Conservation (phyloP, 2,888 invertebrate genomes). For the Mesoligia furuncula region DNA sequence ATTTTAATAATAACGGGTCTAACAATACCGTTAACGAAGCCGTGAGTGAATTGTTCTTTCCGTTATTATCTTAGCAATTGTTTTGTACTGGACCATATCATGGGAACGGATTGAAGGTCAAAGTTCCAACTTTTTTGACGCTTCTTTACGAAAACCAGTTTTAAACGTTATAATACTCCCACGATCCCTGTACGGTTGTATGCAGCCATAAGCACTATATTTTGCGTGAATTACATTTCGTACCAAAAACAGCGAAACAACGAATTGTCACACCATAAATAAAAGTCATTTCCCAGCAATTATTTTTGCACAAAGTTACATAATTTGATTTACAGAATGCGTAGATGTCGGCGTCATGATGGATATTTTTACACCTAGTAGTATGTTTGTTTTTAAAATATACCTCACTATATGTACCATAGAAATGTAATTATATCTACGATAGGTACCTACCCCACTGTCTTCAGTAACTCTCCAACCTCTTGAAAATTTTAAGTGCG, state of each 20-base stretch:
- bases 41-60: not conserved
- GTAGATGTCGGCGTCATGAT: not conserved
- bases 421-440: too few relatives aligned
- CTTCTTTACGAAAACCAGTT: not conserved
- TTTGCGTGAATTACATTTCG: not conserved
- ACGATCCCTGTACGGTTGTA: not conserved
- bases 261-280: not conserved
- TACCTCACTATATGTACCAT: not conserved
- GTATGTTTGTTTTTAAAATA: not conserved
- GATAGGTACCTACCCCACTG: not conserved
- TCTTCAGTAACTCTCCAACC: slow-evolving; percentile 3
- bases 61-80: not conserved
- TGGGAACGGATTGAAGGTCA: not conserved
- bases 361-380: too few relatives aligned
- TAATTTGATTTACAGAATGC: not conserved
- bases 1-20: not conserved
- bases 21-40: not conserved
- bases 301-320: not conserved
- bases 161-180: not conserved
- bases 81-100: not conserved
- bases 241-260: not conserved
- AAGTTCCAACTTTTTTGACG: not conserved
- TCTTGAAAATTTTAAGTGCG: slow-evolving; percentile 43
- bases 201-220: not conserved
- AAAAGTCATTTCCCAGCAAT: not conserved